A percentile compares a stretch with the other conserved stretches of the same genome.
Conservation (phyloP, 1,140 invertebrate genomes). For the Geopemphigus sp. region DNA sequence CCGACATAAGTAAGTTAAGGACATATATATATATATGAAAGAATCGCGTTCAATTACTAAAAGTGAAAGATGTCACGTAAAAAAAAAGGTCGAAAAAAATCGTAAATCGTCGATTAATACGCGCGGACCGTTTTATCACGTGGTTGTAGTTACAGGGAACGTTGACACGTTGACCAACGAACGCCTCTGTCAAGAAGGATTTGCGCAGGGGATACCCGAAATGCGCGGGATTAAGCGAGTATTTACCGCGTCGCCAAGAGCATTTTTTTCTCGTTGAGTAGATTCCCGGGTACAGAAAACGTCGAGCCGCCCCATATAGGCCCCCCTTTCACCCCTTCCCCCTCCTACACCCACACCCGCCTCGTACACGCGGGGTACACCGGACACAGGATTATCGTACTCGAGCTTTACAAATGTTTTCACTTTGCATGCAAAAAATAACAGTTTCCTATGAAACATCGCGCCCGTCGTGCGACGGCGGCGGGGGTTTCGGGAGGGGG, state of each 20-base stretch:
- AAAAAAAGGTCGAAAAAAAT: no score
- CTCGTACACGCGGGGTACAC: no score
- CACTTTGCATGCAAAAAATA: not conserved
- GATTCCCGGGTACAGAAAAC: not conserved
- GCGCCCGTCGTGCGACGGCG: not conserved
- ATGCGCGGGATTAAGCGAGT: not conserved
- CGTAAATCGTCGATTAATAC: no score
- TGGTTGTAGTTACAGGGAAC: not conserved
- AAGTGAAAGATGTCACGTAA: no score
- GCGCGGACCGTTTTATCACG: no score
- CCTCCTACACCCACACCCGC: no score
- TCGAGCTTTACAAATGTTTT: slow-evolving; percentile 45
- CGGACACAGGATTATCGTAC: slow-evolving; percentile 27
- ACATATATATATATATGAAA: no score
- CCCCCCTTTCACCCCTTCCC: no score
- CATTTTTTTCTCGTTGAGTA: not conserved
- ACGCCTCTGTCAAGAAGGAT: not conserved
- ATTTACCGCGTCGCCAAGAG: not conserved
- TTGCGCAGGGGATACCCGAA: not conserved
- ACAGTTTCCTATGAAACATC: slow-evolving; percentile 7
- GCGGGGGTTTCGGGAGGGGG: no score
- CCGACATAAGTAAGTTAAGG: no score
- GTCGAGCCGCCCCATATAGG: no score
- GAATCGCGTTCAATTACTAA: no score
- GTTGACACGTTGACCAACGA: slow-evolving; percentile 5